A percentile compares a stretch with the other conserved stretches of the same genome.
Evolutionary conservation across 2,797 vertebrate species (phyloP).

Genomic region (Phataginus tricuspis): DNA sequence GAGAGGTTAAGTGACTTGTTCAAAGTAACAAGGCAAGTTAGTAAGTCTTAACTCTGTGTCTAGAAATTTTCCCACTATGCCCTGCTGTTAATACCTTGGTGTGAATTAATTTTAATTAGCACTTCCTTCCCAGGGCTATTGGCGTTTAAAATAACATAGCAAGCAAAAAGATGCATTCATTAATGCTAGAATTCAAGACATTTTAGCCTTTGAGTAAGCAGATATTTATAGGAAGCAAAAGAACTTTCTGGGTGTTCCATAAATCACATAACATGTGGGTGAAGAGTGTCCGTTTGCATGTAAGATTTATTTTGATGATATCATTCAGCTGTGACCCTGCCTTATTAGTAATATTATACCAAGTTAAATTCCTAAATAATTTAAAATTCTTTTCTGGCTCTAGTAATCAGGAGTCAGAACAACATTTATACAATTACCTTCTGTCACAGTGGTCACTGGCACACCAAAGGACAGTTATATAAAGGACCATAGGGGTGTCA

Average conservation of each 20-base stretch:
- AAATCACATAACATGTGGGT: conserved; percentile 6
- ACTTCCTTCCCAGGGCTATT: conserved; percentile 61
- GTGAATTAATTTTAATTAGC: conserved; percentile 77
- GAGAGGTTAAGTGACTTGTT: conserved; percentile 30
- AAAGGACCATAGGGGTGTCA: neutral
- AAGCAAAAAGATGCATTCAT: conserved; percentile 49
- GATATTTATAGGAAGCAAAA: conserved; percentile 17
- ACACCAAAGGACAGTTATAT: neutral
- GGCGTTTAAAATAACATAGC: conserved; percentile 58
- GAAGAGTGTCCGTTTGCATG: neutral
- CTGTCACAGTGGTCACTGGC: neutral
- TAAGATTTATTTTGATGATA: conserved; percentile 27
- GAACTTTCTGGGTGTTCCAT: neutral
- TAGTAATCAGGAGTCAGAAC: neutral
- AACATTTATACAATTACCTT: neutral
- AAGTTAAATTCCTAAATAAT: conserved; percentile 30
- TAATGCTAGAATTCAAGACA: conserved; percentile 43
- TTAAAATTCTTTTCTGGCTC: conserved; percentile 7
- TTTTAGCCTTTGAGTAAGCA: neutral
- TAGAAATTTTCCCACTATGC: conserved; percentile 30
- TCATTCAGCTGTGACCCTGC: neutral
- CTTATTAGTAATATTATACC: neutral
- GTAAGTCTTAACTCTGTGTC: conserved; percentile 36
- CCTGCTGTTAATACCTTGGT: conserved; percentile 48
- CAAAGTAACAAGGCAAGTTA: conserved; percentile 34